Evolutionary conservation across 2,113 vertebrate species (phyloP).

Genomic region (Anhinga anhinga): DNA sequence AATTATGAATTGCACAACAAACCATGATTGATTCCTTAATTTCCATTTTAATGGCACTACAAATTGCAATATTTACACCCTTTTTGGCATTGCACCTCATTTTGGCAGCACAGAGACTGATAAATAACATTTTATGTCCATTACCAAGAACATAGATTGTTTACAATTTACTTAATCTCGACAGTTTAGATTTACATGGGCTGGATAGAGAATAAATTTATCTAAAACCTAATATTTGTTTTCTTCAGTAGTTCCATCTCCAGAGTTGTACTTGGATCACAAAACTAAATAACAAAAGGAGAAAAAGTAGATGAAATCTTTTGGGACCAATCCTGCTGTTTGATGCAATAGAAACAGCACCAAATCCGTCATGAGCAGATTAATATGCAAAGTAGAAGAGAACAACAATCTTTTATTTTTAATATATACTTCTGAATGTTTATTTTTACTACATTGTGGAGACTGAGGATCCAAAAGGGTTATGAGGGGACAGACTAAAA

Average conservation of each 20-base stretch:
- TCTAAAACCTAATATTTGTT: conserved; percentile 5
- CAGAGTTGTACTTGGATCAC: background rate
- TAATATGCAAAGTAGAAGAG: background rate
- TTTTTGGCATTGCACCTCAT: conserved; percentile 25
- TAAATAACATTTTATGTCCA: conserved; percentile 26
- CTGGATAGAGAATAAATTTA: background rate
- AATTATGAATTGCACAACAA: conserved; percentile 17
- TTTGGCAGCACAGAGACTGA: conserved; percentile 12
- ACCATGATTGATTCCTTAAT: conserved; percentile 23
- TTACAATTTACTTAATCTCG: background rate
- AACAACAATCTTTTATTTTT: background rate
- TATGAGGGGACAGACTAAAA: background rate
- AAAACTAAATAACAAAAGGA: background rate
- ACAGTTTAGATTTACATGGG: conserved; percentile 16
- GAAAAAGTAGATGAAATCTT: background rate
- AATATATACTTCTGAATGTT: background rate
- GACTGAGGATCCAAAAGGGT: background rate
- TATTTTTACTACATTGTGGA: background rate
- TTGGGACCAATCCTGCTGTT: background rate
- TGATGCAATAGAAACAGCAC: background rate
- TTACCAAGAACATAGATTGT: background rate
- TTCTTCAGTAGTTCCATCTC: background rate
- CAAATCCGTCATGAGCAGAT: background rate
- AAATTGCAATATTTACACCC: conserved; percentile 48
- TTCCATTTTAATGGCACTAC: conserved; percentile 56